Conservation (phyloP, 1,140 invertebrate genomes). For the Drosophila azteca region DNA sequence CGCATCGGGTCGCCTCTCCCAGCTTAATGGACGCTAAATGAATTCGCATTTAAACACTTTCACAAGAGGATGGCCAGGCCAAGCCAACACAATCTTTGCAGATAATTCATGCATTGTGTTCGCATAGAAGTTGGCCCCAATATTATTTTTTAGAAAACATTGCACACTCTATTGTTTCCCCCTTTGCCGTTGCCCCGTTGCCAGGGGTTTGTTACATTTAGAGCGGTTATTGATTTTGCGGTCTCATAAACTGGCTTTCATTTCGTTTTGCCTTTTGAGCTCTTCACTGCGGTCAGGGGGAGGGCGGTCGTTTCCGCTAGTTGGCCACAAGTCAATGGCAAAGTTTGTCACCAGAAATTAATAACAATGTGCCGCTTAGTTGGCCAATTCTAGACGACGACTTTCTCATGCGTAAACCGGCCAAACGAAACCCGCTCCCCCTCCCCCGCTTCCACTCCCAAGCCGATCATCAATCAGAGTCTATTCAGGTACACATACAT, state of each 20-base stretch:
- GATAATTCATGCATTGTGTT: constrained; percentile 40
- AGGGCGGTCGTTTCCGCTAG: constrained; percentile 59
- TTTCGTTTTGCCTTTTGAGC: constrained; percentile 69
- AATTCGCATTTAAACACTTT: constrained; percentile 57
- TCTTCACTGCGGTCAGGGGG: constrained; percentile 16
- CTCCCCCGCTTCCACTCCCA: too few species aligned
- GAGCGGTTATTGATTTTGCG: constrained; percentile 76
- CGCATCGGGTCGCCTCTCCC: not conserved
- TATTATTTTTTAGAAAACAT: constrained; percentile 47
- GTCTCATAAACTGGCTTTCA: constrained; percentile 72
- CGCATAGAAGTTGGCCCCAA: constrained; percentile 52
- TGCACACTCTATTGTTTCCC: constrained; percentile 45
- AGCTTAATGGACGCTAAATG: constrained; percentile 51
- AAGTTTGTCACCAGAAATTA: constrained; percentile 79
- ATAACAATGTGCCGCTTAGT: constrained; percentile 77
- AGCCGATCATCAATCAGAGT: constrained; percentile 29
- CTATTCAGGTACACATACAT: not conserved
- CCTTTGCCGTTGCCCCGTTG: constrained; percentile 22
- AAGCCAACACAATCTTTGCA: constrained; percentile 2
- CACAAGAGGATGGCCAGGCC: constrained; percentile 33
- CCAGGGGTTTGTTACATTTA: constrained; percentile 34
- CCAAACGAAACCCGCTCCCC: constrained; percentile 58
- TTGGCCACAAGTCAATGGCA: constrained; percentile 76
- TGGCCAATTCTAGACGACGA: constrained; percentile 69
- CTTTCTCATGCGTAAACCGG: constrained; percentile 67